Conservation (phyloP, 2,797 vertebrate species). For the Anomalospiza imberbis region DNA sequence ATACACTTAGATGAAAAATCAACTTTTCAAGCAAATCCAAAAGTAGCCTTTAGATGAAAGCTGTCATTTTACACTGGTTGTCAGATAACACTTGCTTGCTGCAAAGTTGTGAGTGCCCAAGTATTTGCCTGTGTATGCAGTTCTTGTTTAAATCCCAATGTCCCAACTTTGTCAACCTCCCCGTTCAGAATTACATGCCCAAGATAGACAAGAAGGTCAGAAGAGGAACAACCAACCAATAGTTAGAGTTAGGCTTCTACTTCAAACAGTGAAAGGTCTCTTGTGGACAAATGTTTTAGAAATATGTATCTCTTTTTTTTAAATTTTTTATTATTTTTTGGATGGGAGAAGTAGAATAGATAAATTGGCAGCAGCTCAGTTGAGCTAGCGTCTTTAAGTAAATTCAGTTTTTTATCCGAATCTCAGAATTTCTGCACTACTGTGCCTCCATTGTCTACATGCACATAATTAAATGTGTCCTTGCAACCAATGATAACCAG, state of each 20-base stretch:
- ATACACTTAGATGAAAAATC: background rate
- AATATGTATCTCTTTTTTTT: no score
- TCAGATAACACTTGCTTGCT: background rate
- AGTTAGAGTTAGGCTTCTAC: background rate
- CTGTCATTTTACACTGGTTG: background rate
- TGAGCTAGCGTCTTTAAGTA: background rate
- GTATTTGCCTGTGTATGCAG: background rate
- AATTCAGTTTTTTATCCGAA: background rate
- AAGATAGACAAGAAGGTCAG: background rate
- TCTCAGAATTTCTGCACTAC: background rate
- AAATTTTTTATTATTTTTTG: fast-evolving
- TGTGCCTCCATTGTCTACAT: background rate
- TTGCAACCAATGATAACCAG: background rate
- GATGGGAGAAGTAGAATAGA: background rate
- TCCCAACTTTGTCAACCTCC: background rate
- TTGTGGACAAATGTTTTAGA: background rate
- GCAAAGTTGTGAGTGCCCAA: background rate
- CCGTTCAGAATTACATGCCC: background rate
- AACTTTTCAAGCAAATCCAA: background rate
- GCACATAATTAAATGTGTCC: background rate
- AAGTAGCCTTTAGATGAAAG: background rate
- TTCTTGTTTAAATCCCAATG: background rate
- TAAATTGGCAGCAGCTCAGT: background rate
- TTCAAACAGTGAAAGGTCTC: background rate
- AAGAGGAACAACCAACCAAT: background rate